phyloP scores from a whole-genome alignment of 2,888 invertebrate genomes.

The Frankliniella intonsa region DNA sequence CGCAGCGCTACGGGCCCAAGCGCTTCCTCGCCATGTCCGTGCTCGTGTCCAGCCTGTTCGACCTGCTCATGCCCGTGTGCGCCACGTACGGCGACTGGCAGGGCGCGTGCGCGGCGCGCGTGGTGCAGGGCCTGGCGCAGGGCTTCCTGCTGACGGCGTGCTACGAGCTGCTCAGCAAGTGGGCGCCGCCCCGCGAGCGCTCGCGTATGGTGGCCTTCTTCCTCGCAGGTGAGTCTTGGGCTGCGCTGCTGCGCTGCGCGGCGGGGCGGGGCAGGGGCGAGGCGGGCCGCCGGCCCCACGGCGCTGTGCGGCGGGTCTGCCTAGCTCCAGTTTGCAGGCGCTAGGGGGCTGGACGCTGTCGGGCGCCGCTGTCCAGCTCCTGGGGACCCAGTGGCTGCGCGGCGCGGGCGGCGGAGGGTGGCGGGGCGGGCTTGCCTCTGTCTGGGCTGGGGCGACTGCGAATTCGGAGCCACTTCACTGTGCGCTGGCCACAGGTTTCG shows the following conservation, averaged over 20 bases:
- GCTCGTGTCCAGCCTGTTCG: slow-evolving; percentile 21
- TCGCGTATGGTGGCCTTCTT: slow-evolving; percentile 2
- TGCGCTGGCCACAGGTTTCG: not conserved
- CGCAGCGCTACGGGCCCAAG: slow-evolving; percentile 19
- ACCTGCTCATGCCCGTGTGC: slow-evolving; percentile 8
- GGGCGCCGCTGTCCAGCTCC: too few relatives aligned
- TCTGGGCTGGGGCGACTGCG: not conserved
- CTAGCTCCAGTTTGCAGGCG: not conserved
- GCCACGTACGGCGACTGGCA: slow-evolving; percentile 5
- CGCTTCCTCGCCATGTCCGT: slow-evolving; percentile 21
- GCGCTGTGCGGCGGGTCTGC: not conserved
- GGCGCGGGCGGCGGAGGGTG: too few relatives aligned
- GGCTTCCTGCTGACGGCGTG: slow-evolving; percentile 14
- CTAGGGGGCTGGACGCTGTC: too few relatives aligned
- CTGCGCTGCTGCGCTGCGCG: not conserved
- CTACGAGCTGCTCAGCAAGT: slow-evolving; percentile 24
- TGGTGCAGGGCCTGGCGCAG: slow-evolving; percentile 5
- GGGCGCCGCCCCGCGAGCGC: slow-evolving; percentile 12
- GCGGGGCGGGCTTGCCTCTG: too few relatives aligned
- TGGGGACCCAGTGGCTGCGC: too few relatives aligned
- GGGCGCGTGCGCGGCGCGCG: slow-evolving; percentile 11
- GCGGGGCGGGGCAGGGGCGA: not conserved
- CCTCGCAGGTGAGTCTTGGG: not conserved
- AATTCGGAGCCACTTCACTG: not conserved
- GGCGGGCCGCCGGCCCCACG: not conserved